Conservation (phyloP, 2,113 vertebrate species). For the Pachycephala philippinensis region DNA sequence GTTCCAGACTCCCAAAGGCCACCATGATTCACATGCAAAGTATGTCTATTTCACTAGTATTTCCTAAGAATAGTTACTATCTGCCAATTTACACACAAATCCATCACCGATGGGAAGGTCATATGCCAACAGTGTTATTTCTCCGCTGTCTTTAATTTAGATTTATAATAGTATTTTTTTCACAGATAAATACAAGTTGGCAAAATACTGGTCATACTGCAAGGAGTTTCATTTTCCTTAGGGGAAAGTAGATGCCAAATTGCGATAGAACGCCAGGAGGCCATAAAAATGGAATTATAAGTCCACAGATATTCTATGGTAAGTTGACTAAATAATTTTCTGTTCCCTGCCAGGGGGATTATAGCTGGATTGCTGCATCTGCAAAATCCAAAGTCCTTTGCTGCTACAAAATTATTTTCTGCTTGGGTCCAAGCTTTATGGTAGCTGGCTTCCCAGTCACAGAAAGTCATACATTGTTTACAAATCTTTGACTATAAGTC, state of each 20-base stretch:
- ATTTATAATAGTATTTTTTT: neutral
- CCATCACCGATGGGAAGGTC: neutral
- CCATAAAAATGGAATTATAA: constrained; percentile 10
- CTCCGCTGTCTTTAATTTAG: neutral
- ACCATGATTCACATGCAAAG: neutral
- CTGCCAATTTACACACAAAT: constrained; percentile 2
- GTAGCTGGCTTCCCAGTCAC: neutral
- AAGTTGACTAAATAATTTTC: neutral
- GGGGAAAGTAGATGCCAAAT: neutral
- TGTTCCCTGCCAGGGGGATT: neutral
- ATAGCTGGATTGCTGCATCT: neutral
- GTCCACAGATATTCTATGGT: neutral
- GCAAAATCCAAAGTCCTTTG: constrained; percentile 1
- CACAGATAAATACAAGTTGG: neutral
- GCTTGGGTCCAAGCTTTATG: neutral
- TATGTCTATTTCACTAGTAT: neutral
- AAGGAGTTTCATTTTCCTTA: neutral
- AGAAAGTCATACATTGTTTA: constrained; percentile 50
- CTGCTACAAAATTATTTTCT: constrained; percentile 23
- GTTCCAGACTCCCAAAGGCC: neutral
- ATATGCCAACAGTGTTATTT: neutral
- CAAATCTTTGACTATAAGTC: constrained; percentile 24
- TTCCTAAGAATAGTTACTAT: neutral
- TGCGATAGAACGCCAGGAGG: neutral
- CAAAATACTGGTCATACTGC: neutral